These are phyloP conservation scores for Acleris cristana DNA, from an alignment of 2,888 invertebrate species.

Conservation along the genomic window DNA sequence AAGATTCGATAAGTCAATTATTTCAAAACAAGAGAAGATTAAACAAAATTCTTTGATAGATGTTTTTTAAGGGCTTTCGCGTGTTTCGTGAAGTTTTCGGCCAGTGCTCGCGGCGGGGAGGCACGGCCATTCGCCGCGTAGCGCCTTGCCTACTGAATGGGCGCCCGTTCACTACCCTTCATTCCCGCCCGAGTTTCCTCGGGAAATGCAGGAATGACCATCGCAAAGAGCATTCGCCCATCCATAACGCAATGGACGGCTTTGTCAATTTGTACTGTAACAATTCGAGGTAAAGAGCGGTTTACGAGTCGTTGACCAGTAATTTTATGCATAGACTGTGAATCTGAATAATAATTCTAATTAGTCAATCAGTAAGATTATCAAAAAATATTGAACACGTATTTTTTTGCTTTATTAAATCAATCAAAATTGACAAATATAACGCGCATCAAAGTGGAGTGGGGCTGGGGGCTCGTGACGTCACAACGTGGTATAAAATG, in stretches of 20 bases:
- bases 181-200: conserved; percentile 8
- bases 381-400: too few relatives aligned
- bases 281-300: conserved; percentile 6
- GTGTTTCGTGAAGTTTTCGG: conserved; percentile 15
- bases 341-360: too few relatives aligned
- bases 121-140: conserved; percentile 29
- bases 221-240: conserved; percentile 18
- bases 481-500: too few relatives aligned
- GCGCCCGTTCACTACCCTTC: conserved; percentile 7
- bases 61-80: background rate
- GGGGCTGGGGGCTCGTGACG: too few relatives aligned
- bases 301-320: conserved; percentile 6
- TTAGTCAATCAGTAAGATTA: too few relatives aligned
- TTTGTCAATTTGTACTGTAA: conserved; percentile 24
- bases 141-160: conserved; percentile 30
- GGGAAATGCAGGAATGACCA: conserved; percentile 14
- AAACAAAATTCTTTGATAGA: background rate
- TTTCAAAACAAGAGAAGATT: background rate
- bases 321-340: background rate
- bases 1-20: background rate
- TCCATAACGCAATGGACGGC: conserved; percentile 27
- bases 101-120: background rate
- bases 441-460: too few relatives aligned
- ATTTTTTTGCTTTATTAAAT: too few relatives aligned
- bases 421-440: too few relatives aligned